These are phyloP conservation scores for Grammomys dolichurus DNA, from an alignment of 2,113 vertebrate species.

Conservation along the genomic window DNA sequence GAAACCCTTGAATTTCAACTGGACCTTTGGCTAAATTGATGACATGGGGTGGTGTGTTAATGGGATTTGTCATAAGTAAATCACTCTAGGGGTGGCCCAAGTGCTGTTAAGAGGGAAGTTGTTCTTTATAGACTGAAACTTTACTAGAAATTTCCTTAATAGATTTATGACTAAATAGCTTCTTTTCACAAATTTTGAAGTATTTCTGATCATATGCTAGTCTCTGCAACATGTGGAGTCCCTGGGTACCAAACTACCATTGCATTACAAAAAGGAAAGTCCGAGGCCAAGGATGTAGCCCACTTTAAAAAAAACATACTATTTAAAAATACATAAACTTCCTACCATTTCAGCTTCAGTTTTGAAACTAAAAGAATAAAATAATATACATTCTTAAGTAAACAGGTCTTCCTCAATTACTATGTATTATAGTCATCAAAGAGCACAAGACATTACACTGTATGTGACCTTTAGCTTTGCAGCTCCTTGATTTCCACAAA, in stretches of 20 bases:
- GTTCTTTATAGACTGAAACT: neutral
- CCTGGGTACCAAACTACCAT: neutral
- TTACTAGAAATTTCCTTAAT: constrained; percentile 39
- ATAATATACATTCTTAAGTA: neutral
- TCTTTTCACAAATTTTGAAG: constrained; percentile 43
- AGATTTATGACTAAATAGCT: constrained; percentile 15
- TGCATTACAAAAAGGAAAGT: neutral
- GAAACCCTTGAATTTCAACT: neutral
- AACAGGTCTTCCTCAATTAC: neutral
- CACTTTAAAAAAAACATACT: neutral
- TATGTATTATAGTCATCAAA: neutral
- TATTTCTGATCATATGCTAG: constrained; percentile 48
- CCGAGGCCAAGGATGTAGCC: neutral
- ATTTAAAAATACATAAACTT: neutral
- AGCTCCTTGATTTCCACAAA: neutral
- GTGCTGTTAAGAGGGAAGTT: constrained; percentile 25
- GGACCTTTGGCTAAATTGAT: neutral
- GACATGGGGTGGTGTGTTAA: neutral
- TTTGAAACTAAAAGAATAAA: constrained; percentile 52
- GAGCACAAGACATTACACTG: neutral
- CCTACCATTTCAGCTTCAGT: neutral
- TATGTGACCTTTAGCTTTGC: neutral
- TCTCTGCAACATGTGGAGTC: constrained; percentile 1
- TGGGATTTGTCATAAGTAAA: neutral
- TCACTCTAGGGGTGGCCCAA: neutral